phyloP scores from a whole-genome alignment of 2,888 invertebrate genomes.

The Vannuccia rotundouncinata region DNA sequence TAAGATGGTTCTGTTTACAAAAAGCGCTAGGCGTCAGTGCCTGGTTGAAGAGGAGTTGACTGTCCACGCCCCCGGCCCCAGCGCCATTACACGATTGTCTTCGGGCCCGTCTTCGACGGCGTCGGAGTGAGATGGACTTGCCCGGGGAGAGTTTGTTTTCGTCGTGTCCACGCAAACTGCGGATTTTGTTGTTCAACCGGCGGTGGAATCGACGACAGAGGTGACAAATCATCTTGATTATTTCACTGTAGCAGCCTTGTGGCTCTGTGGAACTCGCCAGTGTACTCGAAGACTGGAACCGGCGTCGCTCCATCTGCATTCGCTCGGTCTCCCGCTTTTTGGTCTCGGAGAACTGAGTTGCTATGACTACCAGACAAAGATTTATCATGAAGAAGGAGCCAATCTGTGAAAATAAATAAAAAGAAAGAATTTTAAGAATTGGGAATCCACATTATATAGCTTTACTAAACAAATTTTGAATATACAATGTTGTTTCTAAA shows the following conservation, averaged over 20 bases:
- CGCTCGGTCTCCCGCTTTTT: conserved; percentile 98
- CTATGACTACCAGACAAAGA: conserved; percentile 98
- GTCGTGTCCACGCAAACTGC: not conserved
- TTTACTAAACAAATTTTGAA: no score
- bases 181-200: not conserved
- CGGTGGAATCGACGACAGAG: conserved; percentile 64
- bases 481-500: no score
- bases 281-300: conserved; percentile 86
- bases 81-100: not conserved
- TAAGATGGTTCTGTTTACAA: not conserved
- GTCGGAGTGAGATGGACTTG: not conserved
- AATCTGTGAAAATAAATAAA: conserved; percentile 65
- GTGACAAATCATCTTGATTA: conserved; percentile 92
- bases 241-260: conserved; percentile 92
- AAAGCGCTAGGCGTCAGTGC: not conserved
- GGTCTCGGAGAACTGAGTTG: conserved; percentile 97
- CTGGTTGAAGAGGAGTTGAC: not conserved
- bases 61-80: not conserved
- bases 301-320: conserved; percentile 87
- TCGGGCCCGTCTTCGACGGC: not conserved
- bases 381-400: conserved; percentile 99
- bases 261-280: conserved; percentile 75
- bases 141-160: not conserved
- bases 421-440: no score
- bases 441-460: no score